These are phyloP conservation scores for Scaptomyza parva DNA, from an alignment of 2,888 invertebrate genomes.

Conservation along the genomic window DNA sequence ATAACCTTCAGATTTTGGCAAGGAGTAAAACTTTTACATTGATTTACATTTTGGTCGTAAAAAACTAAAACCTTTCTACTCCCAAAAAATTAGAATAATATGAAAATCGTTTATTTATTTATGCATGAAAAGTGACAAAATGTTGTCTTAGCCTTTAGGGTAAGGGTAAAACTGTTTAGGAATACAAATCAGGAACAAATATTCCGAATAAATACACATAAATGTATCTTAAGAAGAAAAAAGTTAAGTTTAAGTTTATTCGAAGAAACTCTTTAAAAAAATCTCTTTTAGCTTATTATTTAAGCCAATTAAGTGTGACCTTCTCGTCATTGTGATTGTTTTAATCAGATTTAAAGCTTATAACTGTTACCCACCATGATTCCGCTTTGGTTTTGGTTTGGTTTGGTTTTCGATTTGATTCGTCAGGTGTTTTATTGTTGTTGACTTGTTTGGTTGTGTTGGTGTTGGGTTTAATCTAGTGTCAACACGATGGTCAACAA, in stretches of 20 bases:
- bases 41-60: no score
- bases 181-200: background rate
- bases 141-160: background rate
- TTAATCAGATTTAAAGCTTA: background rate
- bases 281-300: no score
- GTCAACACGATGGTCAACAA: conserved; percentile 29
- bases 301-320: no score
- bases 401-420: background rate
- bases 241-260: no score
- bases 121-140: conserved; percentile 36
- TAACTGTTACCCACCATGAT: conserved; percentile 50
- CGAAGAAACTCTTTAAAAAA: no score
- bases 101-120: conserved; percentile 49
- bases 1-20: conserved; percentile 37
- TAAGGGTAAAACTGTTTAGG: background rate
- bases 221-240: no score
- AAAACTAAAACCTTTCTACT: conserved; percentile 18
- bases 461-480: conserved; percentile 20
- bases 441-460: no score
- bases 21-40: conserved; percentile 46
- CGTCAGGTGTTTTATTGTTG: conserved; percentile 7
- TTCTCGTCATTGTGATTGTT: no score
- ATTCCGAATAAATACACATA: no score
- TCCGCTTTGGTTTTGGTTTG: conserved; percentile 1
- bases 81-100: conserved; percentile 22